Conservation (phyloP, 2,797 vertebrate genomes). For the Clarias fuscus region DNA sequence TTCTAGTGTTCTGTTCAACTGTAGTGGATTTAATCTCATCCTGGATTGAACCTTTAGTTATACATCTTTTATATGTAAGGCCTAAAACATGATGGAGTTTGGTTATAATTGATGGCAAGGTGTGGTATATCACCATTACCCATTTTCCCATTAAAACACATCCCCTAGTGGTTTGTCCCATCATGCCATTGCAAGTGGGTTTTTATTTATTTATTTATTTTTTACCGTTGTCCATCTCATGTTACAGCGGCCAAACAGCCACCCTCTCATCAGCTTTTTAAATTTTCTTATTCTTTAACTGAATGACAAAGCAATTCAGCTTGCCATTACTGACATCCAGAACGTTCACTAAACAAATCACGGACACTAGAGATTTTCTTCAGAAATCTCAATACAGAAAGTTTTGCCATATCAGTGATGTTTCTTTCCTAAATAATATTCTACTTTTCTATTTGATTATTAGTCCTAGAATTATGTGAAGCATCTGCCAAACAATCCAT, state of each 20-base stretch:
- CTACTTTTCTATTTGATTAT: background rate
- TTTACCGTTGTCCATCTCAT: background rate
- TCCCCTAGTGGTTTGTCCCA: background rate
- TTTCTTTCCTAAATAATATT: background rate
- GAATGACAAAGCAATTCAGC: background rate
- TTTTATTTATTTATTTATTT: background rate
- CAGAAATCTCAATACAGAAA: background rate
- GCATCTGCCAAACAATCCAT: background rate
- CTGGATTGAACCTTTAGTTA: conserved; percentile 11
- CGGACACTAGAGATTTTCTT: background rate
- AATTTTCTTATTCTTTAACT: background rate
- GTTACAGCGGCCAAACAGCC: background rate
- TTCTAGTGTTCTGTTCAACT: conserved; percentile 2
- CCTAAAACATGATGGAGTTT: background rate
- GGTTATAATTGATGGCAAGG: background rate
- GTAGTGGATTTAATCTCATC: conserved; percentile 20
- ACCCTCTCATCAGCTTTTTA: background rate
- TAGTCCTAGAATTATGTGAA: background rate
- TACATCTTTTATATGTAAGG: background rate
- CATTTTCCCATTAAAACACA: background rate
- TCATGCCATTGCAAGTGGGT: background rate
- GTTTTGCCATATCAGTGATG: background rate
- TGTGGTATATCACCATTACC: background rate
- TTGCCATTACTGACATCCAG: background rate
- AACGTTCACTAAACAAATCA: background rate